Evolutionary conservation across 2,888 invertebrate species (phyloP).

Genomic region (Dasypolia templi): DNA sequence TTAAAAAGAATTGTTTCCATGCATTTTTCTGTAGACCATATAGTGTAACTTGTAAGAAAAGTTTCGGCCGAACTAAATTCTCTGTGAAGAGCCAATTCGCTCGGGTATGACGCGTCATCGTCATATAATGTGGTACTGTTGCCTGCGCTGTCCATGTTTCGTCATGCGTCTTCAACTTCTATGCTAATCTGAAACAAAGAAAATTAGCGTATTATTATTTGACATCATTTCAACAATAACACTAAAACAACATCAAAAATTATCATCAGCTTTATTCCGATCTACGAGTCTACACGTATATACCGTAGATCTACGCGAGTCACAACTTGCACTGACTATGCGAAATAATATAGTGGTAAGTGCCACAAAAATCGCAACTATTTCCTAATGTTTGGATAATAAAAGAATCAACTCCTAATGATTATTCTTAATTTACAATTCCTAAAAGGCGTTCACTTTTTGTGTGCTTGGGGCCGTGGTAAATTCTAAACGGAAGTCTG

Average conservation of each 20-base stretch:
- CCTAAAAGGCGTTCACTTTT: slow-evolving; percentile 11
- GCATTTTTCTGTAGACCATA: slow-evolving; percentile 85
- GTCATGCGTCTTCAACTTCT: slow-evolving; percentile 80
- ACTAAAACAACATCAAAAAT: neutral
- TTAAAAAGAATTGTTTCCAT: slow-evolving; percentile 76
- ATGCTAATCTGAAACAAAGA: slow-evolving; percentile 79
- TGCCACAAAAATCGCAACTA: neutral
- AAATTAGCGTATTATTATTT: slow-evolving; percentile 21
- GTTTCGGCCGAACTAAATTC: slow-evolving; percentile 73
- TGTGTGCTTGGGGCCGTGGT: neutral
- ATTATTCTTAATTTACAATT: slow-evolving; percentile 6
- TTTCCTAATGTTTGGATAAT: neutral
- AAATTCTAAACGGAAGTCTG: slow-evolving; percentile 39
- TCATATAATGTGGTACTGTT: slow-evolving; percentile 88
- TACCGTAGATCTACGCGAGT: too few species aligned
- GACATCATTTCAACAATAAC: neutral
- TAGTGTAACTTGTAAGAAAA: slow-evolving; percentile 65
- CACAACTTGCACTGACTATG: neutral
- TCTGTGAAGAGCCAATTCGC: slow-evolving; percentile 73
- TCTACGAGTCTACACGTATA: neutral
- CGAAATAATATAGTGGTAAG: neutral
- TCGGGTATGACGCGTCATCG: slow-evolving; percentile 71
- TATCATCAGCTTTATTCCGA: neutral
- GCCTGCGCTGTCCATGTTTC: slow-evolving; percentile 87
- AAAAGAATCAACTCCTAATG: neutral